Percentiles rank a stretch among this genome's conserved stretches.
phyloP scores from a whole-genome alignment of 2,113 vertebrate species.

The Sinocyclocheilus anophthalmus region DNA sequence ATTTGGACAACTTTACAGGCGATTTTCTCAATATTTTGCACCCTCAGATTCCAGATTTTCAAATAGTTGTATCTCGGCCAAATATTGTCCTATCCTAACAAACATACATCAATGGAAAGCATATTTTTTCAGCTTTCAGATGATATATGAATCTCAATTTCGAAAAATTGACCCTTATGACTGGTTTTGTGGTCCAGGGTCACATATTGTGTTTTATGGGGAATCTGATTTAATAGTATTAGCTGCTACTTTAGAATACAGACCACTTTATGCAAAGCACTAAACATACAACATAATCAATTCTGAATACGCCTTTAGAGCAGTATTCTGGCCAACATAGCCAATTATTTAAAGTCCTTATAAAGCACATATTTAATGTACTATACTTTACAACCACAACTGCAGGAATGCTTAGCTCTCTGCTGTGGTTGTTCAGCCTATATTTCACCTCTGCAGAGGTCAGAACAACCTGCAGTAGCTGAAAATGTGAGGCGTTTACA shows the following conservation, averaged over 20 bases:
- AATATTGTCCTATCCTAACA: no score
- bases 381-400: conserved; percentile 24
- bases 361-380: conserved; percentile 36
- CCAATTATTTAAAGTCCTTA: conserved; percentile 58
- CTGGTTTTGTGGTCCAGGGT: no score
- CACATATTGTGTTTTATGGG: not conserved
- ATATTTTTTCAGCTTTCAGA: no score
- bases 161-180: no score
- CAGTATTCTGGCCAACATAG: conserved; percentile 45
- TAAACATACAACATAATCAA: conserved; percentile 39
- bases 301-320: conserved; percentile 60
- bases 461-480: not conserved
- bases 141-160: no score
- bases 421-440: not conserved
- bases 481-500: conserved; percentile 6
- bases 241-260: conserved; percentile 27
- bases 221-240: not conserved
- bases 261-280: conserved; percentile 48
- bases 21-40: no score
- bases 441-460: conserved; percentile 11
- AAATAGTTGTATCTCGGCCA: no score
- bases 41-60: no score
- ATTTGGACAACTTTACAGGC: no score
- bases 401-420: not conserved
- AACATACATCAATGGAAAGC: no score